A percentile compares a stretch with the other conserved stretches of the same genome.
Conservation (phyloP, 2,113 vertebrate species). For the Myotis brandtii region DNA sequence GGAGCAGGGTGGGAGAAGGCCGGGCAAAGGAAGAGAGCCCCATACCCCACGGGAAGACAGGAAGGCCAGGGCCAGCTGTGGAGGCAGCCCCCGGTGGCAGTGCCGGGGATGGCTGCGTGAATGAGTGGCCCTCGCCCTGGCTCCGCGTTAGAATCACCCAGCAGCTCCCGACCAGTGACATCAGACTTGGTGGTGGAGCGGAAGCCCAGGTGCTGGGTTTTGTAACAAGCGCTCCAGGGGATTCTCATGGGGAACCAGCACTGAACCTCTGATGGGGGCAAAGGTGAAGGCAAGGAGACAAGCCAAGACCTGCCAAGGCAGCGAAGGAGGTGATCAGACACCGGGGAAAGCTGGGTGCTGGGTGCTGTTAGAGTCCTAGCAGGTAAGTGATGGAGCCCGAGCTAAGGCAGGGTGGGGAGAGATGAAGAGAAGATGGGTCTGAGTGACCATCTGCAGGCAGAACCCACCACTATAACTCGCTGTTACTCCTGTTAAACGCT, state of each 20-base stretch:
- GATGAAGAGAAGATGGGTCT: background rate
- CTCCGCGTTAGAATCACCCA: background rate
- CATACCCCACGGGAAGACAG: rapidly evolving
- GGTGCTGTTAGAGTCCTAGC: background rate
- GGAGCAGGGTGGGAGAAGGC: background rate
- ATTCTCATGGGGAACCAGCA: background rate
- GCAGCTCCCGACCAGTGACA: rapidly evolving
- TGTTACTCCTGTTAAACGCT: background rate
- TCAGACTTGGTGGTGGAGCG: background rate
- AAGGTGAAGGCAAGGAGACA: background rate
- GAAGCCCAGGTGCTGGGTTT: background rate
- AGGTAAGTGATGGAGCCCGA: background rate
- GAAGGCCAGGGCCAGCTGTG: background rate
- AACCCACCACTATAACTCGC: background rate
- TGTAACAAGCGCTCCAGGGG: background rate
- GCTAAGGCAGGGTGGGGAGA: too few relatives aligned
- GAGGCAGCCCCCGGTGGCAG: background rate
- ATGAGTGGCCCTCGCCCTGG: background rate
- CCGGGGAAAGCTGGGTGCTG: background rate
- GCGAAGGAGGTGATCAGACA: background rate
- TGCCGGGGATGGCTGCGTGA: rapidly evolving
- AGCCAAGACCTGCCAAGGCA: background rate
- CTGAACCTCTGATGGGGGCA: background rate
- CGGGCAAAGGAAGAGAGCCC: background rate
- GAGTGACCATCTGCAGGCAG: background rate